Evolutionary conservation across 2,797 vertebrate genomes (phyloP).

Genomic region (Sebastes taczanowskii): DNA sequence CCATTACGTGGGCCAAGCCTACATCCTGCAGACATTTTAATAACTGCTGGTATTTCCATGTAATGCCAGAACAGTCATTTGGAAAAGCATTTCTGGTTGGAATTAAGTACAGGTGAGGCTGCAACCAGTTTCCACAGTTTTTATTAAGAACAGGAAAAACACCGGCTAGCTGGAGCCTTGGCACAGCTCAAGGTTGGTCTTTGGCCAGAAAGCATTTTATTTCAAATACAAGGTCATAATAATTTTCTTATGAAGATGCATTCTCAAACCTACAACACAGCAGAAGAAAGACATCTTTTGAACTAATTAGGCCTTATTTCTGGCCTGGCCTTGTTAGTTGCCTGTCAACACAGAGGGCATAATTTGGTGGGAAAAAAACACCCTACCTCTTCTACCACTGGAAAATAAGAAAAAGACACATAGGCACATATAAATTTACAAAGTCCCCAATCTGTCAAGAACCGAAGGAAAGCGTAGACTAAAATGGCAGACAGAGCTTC

Average conservation of each 20-base stretch:
- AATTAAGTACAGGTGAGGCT: conserved; percentile 8
- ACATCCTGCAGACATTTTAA: conserved; percentile 46
- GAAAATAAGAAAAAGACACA: conserved; percentile 45
- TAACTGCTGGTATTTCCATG: conserved; percentile 28
- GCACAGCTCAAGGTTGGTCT: neutral
- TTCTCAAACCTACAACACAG: conserved; percentile 8
- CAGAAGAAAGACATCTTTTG: neutral
- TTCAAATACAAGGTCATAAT: neutral
- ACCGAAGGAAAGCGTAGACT: conserved; percentile 44
- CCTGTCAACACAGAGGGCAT: conserved; percentile 31
- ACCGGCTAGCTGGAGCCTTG: neutral
- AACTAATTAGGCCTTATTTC: conserved; percentile 12
- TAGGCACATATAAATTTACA: conserved; percentile 34
- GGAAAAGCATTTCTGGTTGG: conserved; percentile 5
- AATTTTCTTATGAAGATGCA: neutral
- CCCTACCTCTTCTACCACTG: conserved; percentile 6
- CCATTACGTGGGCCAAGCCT: conserved; percentile 25
- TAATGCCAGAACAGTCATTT: conserved; percentile 24
- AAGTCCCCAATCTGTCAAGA: conserved; percentile 72
- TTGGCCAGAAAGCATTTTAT: neutral
- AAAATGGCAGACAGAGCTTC: conserved; percentile 58
- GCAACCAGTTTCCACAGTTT: conserved; percentile 7
- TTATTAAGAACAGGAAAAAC: conserved; percentile 8
- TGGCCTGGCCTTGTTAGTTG: conserved; percentile 11
- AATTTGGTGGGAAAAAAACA: conserved; percentile 23